These are phyloP conservation scores for Turdus rufiventris DNA, from an alignment of 2,113 vertebrate genomes.

Conservation along the genomic window DNA sequence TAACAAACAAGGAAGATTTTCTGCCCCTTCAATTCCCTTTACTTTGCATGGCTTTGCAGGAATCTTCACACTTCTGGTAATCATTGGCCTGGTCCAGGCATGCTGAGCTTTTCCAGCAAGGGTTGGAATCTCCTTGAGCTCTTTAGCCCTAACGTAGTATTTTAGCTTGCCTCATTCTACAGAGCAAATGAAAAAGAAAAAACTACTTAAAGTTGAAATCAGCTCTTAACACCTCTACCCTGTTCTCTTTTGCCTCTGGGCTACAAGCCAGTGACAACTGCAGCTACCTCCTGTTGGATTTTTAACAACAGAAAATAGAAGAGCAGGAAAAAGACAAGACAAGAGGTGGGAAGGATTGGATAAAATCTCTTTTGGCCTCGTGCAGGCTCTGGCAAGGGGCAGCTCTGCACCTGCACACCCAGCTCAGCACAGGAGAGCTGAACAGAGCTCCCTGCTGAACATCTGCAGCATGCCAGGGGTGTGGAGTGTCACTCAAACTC, in stretches of 20 bases:
- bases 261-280: constrained; percentile 1
- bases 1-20: neutral
- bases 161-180: neutral
- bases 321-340: constrained; percentile 54
- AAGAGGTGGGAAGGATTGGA: neutral
- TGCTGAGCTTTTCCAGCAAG: neutral
- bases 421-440: neutral
- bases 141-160: neutral
- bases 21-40: neutral
- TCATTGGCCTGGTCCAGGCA: neutral
- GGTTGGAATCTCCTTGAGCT: neutral
- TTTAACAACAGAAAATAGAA: neutral
- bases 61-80: neutral
- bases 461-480: neutral
- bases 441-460: neutral
- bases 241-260: neutral
- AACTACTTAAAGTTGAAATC: neutral
- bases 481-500: neutral
- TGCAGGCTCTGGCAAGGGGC: neutral
- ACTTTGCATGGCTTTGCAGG: neutral
- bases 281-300: neutral
- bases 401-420: neutral
- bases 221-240: neutral
- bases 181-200: neutral
- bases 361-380: neutral